Base-by-base conservation (phyloP, 2,888 invertebrate species). In the Eristalis intricaria region DNA sequence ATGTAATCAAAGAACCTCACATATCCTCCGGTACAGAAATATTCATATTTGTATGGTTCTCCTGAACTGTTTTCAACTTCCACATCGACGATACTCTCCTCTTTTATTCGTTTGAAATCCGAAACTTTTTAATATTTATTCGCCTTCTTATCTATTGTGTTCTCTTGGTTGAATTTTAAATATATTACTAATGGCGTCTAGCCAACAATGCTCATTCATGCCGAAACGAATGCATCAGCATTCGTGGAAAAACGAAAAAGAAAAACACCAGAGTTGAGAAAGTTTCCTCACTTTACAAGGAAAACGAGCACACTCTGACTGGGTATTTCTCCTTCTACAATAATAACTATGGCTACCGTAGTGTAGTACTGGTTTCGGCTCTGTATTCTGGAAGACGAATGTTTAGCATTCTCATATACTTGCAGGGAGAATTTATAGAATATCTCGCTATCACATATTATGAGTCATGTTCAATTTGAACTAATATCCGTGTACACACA, bases 171-270 rank as follows among this genome's bases (percentile, higher is more conserved):
- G 89, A 84, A 89, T 89, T 89, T 89, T 86, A 89, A 89, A 89
- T 89, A 89, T 89, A 89, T 89, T 89, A 89, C 89, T 89, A 89
- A 89, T 89, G 89, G 89, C 89, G 88, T 88, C 88, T 89, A 89
- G 89, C 89, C 89, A 89, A 89, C 88, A 87, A 87, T 84, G 87
- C 64, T 83, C 84, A 87, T 87, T 87, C 87, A 78, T 77, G 77
- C 77, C 56, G 35, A 69, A 77, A 70, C 68, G 65, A 23, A 61
- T 77, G 85, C 74, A 86, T 86, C 83, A 63, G 78, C 78, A 82
- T 70, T 74, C 50, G 74, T 68, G 71, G 68, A 43, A 73, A 76
- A 35, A 10, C 22, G 22, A 81, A 74, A 50, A 19, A 69, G 74
- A 40, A 74, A 63, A 73, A 61, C n/a, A 68, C 26, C 58, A 71